Percentiles rank a stretch among this genome's conserved stretches.
Conservation (phyloP, 2,888 invertebrate genomes). For the Noctua fimbriata region DNA sequence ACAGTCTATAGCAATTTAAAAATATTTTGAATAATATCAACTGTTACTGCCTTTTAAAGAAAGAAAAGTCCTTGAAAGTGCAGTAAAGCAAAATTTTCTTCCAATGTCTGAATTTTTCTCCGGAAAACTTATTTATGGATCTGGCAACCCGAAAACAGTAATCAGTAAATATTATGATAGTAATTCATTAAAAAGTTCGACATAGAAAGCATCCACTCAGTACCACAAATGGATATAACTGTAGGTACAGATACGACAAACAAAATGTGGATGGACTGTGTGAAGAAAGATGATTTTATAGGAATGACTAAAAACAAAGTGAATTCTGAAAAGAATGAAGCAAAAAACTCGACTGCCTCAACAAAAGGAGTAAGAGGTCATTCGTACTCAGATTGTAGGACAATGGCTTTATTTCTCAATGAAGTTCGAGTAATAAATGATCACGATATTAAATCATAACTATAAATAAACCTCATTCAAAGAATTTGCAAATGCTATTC, state of each 20-base stretch:
- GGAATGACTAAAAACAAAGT: not conserved
- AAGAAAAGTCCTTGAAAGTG: not conserved
- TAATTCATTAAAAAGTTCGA: not conserved
- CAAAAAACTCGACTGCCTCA: not conserved
- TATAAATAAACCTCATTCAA: not conserved
- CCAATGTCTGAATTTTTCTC: not conserved
- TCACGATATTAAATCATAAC: not conserved
- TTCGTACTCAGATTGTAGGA: not conserved
- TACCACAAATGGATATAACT: not conserved
- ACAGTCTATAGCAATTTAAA: not conserved
- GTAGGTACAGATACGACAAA: not conserved
- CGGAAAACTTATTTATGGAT: not conserved
- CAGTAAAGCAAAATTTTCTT: not conserved
- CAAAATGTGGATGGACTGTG: not conserved
- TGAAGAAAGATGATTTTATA: not conserved
- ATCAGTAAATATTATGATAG: not conserved
- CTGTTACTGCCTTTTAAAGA: not conserved
- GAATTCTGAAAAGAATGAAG: not conserved
- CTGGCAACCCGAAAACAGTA: not conserved
- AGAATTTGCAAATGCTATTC: conserved; percentile 14
- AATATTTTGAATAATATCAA: not conserved
- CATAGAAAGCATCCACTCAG: not conserved
- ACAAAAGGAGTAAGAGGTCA: not conserved
- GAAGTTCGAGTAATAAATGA: not conserved
- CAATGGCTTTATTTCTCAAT: not conserved